Evolutionary conservation across 2,797 vertebrate species (phyloP).

Genomic region (Podargus strigoides): DNA sequence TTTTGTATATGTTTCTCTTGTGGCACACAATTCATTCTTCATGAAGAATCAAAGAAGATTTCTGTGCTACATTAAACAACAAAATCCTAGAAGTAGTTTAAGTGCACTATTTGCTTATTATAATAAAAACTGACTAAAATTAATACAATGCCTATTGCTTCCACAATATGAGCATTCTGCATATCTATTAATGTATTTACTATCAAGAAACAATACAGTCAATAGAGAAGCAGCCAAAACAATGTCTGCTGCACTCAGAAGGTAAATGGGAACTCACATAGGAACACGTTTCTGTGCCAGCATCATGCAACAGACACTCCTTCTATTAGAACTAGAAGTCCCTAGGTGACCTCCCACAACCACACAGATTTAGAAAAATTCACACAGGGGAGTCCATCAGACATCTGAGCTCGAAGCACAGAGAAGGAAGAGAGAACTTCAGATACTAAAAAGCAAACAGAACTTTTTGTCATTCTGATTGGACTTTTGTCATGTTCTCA

Average conservation of each 20-base stretch:
- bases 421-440: not conserved
- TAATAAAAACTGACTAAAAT: not conserved
- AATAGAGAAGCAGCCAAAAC: constrained; percentile 1
- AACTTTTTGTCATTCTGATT: not conserved
- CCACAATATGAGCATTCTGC: not conserved
- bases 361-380: not conserved
- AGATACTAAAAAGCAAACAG: not conserved
- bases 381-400: not conserved
- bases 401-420: not conserved
- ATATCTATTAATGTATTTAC: not conserved
- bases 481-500: not conserved
- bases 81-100: not conserved
- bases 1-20: not conserved
- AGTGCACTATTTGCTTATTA: not conserved
- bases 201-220: not conserved
- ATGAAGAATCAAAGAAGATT: not conserved
- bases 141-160: not conserved
- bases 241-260: not conserved
- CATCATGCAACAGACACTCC: not conserved
- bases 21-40: not conserved
- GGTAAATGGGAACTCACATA: not conserved
- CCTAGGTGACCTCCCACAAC: not conserved
- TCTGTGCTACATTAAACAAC: not conserved
- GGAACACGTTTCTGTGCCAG: not conserved
- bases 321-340: not conserved